Conservation (phyloP, 2,797 vertebrate genomes). For the Nasua narica region DNA sequence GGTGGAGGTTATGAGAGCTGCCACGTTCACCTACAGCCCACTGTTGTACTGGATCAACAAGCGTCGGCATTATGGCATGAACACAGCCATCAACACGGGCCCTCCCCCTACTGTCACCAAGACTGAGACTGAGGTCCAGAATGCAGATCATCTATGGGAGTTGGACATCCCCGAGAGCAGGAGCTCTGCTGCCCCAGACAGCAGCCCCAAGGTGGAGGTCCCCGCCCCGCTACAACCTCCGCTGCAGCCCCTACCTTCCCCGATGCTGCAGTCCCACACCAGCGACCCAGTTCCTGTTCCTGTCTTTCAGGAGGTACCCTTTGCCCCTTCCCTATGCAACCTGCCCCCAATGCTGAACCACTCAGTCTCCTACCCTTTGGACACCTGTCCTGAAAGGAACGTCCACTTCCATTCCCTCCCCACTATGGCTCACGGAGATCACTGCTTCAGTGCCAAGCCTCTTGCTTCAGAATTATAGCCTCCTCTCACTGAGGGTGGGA, state of each 20-base stretch:
- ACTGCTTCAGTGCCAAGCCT: conserved; percentile 42
- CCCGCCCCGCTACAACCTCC: background rate
- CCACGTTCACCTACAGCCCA: conserved; percentile 70
- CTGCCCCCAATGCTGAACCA: conserved; percentile 74
- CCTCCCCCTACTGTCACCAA: background rate
- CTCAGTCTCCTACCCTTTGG: conserved; percentile 75
- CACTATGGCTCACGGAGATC: conserved; percentile 36
- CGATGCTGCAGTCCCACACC: background rate
- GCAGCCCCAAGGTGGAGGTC: background rate
- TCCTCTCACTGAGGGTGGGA: background rate
- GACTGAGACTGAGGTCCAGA: background rate
- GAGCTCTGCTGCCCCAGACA: background rate
- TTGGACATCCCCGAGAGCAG: background rate
- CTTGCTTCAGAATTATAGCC: conserved; percentile 63
- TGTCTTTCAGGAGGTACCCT: conserved; percentile 74
- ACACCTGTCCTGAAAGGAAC: conserved; percentile 53
- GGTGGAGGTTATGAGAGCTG: conserved; percentile 66
- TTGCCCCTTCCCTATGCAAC: conserved; percentile 48
- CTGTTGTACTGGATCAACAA: conserved; percentile 76
- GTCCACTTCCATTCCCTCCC: conserved; percentile 65
- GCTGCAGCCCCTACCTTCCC: background rate
- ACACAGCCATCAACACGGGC: conserved; percentile 40
- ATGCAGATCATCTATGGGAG: conserved; percentile 29
- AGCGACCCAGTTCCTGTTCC: background rate
- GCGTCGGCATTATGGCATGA: conserved; percentile 43